Conservation (phyloP, 2,888 invertebrate species). For the Tiliacea aurago region DNA sequence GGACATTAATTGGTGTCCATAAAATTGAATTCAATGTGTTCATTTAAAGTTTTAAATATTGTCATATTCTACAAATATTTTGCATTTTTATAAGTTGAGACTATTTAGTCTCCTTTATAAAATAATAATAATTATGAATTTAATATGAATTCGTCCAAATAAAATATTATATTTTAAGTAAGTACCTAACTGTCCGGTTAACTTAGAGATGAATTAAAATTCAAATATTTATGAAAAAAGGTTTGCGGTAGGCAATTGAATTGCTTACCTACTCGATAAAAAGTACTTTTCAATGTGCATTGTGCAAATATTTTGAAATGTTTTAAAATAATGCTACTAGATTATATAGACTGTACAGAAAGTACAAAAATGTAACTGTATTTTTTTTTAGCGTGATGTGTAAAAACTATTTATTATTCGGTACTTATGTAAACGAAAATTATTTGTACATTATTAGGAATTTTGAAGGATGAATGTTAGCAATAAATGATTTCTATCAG, state of each 20-base stretch:
- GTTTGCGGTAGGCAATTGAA: neutral
- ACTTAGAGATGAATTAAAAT: neutral
- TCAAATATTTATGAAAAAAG: neutral
- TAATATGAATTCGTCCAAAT: neutral
- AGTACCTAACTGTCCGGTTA: no score
- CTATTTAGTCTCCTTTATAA: neutral
- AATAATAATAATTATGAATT: neutral
- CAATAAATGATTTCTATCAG: constrained; percentile 52
- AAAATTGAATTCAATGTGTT: neutral
- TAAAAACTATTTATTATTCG: constrained; percentile 26
- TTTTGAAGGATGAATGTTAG: constrained; percentile 22
- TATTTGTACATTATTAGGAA: constrained; percentile 32
- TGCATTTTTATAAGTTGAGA: neutral
- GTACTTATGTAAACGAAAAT: constrained; percentile 44
- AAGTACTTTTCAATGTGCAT: neutral
- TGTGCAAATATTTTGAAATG: neutral
- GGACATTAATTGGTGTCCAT: neutral
- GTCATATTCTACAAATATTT: neutral
- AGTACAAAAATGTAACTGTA: constrained; percentile 3
- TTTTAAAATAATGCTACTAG: neutral
- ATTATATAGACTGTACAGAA: neutral
- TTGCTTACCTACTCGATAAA: neutral
- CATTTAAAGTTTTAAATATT: neutral
- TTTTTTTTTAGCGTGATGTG: neutral
- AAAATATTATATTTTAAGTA: neutral